phyloP scores from a whole-genome alignment of 2,888 invertebrate genomes.

The Linyphia triangularis region DNA sequence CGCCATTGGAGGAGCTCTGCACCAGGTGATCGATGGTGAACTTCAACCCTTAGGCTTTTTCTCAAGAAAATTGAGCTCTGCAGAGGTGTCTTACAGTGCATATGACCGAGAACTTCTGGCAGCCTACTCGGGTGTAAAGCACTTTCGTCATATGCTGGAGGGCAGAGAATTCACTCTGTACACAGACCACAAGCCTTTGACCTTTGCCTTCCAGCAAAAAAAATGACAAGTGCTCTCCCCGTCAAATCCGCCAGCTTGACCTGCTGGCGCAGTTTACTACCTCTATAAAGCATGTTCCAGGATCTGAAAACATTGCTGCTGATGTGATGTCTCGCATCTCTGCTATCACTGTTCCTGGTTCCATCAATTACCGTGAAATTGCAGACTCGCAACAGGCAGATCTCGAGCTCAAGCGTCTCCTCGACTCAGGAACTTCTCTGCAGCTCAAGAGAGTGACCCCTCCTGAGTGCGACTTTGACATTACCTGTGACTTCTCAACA shows the following conservation, averaged over 20 bases:
- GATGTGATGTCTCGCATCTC: neutral
- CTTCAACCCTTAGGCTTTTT: neutral
- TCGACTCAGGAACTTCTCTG: neutral
- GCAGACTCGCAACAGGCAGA: neutral
- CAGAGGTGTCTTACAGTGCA: neutral
- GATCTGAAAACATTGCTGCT: neutral
- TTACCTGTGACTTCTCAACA: too few species aligned
- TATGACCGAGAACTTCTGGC: slow-evolving; percentile 77
- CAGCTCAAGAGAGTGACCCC: neutral
- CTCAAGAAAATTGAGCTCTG: neutral
- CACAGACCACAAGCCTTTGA: slow-evolving; percentile 76
- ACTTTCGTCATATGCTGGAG: slow-evolving; percentile 76
- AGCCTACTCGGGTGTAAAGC: slow-evolving; percentile 75
- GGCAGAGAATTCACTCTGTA: slow-evolving; percentile 20
- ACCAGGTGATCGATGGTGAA: neutral
- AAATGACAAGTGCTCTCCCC: slow-evolving; percentile 77
- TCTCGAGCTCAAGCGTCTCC: neutral
- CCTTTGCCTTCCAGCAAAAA: neutral
- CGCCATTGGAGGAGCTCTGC: neutral
- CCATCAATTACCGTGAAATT: neutral
- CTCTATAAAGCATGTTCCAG: neutral
- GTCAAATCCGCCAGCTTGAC: slow-evolving; percentile 78
- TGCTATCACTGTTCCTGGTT: neutral
- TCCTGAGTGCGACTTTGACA: neutral
- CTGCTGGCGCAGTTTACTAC: neutral